These are phyloP conservation scores for Amphipyra tragopoginis DNA, from an alignment of 2,888 invertebrate genomes.

Conservation along the genomic window DNA sequence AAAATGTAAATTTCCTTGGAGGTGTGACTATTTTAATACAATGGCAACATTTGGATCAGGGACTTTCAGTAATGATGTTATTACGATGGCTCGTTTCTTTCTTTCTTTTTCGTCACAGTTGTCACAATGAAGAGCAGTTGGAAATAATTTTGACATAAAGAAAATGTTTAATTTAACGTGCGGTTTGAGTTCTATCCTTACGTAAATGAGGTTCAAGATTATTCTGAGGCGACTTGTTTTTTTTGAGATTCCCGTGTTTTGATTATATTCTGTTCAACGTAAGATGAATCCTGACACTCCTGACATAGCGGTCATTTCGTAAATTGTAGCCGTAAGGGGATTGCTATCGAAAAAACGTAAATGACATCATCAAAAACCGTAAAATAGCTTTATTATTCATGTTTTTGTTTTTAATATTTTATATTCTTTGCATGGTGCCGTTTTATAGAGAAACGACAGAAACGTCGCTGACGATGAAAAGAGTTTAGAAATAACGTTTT, in stretches of 20 bases:
- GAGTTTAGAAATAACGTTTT: too few species aligned
- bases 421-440: too few species aligned
- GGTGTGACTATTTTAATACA: conserved; percentile 70
- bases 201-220: conserved; percentile 28
- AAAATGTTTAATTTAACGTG: conserved; percentile 50
- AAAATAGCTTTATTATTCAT: too few species aligned
- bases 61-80: conserved; percentile 62
- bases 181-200: conserved; percentile 27
- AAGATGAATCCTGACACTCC: too few species aligned
- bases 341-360: too few species aligned
- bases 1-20: conserved; percentile 67
- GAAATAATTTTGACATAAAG: conserved; percentile 51
- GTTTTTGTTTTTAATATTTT: too few species aligned
- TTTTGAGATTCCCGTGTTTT: neutral
- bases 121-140: conserved; percentile 42
- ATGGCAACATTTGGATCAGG: conserved; percentile 66
- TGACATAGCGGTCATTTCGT: too few species aligned
- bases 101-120: conserved; percentile 45
- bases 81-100: conserved; percentile 55
- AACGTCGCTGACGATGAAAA: too few species aligned
- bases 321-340: too few species aligned
- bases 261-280: too few species aligned
- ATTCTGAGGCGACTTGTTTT: neutral
- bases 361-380: too few species aligned
- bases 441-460: too few species aligned